Evolutionary conservation across 53 echinoderm and acorn worm genomes (phyloP), one percentile per base, ranked within the genome.

Genomic region (Apostichopus leukothele): DNA sequence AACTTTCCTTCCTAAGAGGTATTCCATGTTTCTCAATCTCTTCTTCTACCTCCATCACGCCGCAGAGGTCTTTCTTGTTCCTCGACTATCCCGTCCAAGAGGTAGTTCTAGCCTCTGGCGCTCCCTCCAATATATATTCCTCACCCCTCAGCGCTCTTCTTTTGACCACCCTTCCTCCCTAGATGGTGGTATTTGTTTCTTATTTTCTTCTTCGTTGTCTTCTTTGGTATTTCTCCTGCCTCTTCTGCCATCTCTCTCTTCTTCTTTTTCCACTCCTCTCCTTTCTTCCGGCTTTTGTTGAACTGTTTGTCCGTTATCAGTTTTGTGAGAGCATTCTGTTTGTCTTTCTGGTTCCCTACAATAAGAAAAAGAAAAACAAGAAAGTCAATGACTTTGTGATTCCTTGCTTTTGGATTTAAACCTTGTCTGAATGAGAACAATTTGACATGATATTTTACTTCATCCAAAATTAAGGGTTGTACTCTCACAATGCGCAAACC

Each of bases 301-400:
- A 86, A 86, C 22, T 86, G 60, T 86, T 86, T 86, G 86, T 86
- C 86, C 86, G 23, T 60, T 23, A 25, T 50, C 5, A 86, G 86
- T 39, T 86, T 66, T 86, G 86, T 9, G 50, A 86, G 50, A 2
- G 86, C 86, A 66, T 54, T 86, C 8, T 86, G 21, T 18, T 16
- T 71, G 3, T 71, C 71, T 18, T 16, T 71, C 18, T n/a, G 18
- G 16, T 71, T 71, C 18, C 71, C 71, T 71, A n/a, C n/a, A 16
- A 71, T 39, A 39, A 39, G 39, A 39, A 3, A 39, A 39, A 39
- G 39, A 39, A 39, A 39, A 39, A 39, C 39, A 39, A 27, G 23
- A 23, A 23, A 23, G 23, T 23, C 23, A 23, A 23, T 23, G 23
- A 23, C 23, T 23, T 23, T 23, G 23, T 23, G 23, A 23, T 23